Evolutionary conservation across 2,888 invertebrate genomes (phyloP), one percentile per base, ranked within the genome.

Genomic region (Epinotia bilunana): DNA sequence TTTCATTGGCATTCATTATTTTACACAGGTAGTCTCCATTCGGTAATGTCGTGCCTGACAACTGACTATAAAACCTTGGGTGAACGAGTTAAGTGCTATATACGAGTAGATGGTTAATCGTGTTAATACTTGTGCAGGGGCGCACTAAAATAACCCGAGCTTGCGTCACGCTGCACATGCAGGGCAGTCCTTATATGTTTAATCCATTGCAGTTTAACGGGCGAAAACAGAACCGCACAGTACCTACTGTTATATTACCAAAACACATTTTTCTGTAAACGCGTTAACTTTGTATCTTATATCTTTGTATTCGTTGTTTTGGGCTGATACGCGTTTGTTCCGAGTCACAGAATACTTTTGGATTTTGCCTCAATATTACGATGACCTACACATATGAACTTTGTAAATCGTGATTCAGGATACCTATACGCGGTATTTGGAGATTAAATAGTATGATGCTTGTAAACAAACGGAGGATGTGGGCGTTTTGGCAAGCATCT

Each of bases 361-460:
- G 0, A 60, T 60, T 12, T 20, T 20, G 60, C 28, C 28, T 60
- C 20, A 60, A 28, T 7, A 60, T 16, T 33, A 6, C 20, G 28
- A 60, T 16, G 11, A 57, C 20, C 20, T 23, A 6, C 23, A 28
- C 16, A 28, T 13, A 12, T 13, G 13, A 23, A 13, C 23, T 46
- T 23, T 55, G 18, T 67, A 67, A 77, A 80, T 81, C 79, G 81
- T 84, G 82, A 85, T 79, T 86, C 86, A 87, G 73, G 28, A 76
- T 65, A 78, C 77, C n/a, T 23, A n/a, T n/a, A 83, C 78, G 79
- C 78, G 83, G 78, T 78, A 53, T 76, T 83, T 84, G 79, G 73
- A 71, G 77, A 85, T 82, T 78, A 78, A 28, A 28, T 20, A 20
- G 81, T 82, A 80, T 86, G 83, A 86, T 83, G 70, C 23, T 74